These are phyloP conservation scores for Miniopterus natalensis DNA, from an alignment of 2,113 vertebrate species.

Conservation along the genomic window DNA sequence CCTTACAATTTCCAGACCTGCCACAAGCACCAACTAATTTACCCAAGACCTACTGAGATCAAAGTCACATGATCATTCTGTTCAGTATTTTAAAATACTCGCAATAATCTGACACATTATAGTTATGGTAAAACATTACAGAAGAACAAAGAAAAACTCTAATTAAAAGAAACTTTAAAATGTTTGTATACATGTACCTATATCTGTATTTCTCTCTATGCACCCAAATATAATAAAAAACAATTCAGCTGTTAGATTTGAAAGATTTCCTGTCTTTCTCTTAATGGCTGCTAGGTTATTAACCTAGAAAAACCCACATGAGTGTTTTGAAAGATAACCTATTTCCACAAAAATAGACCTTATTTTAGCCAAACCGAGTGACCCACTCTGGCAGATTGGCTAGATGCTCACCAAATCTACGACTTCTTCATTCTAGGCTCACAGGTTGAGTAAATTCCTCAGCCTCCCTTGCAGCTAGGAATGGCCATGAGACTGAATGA, in stretches of 20 bases:
- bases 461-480: not conserved
- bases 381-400: not conserved
- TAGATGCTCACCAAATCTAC: not conserved
- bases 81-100: not conserved
- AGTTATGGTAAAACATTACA: conserved; percentile 9
- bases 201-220: not conserved
- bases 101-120: conserved; percentile 2
- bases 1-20: conserved; percentile 76
- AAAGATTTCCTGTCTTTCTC: conserved; percentile 48
- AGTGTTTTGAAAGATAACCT: not conserved
- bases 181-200: not conserved
- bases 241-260: not conserved
- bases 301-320: not conserved
- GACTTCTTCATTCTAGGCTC: not conserved
- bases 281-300: not conserved
- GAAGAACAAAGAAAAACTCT: not conserved
- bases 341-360: not conserved
- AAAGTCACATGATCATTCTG: conserved; percentile 49
- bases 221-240: not conserved
- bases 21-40: conserved; percentile 38
- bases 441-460: not conserved
- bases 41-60: conserved; percentile 53
- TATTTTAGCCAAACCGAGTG: not conserved
- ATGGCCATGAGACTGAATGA: not conserved
- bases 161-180: not conserved